phyloP scores from a whole-genome alignment of 2,888 invertebrate species.

The Standfussiana lucernea region DNA sequence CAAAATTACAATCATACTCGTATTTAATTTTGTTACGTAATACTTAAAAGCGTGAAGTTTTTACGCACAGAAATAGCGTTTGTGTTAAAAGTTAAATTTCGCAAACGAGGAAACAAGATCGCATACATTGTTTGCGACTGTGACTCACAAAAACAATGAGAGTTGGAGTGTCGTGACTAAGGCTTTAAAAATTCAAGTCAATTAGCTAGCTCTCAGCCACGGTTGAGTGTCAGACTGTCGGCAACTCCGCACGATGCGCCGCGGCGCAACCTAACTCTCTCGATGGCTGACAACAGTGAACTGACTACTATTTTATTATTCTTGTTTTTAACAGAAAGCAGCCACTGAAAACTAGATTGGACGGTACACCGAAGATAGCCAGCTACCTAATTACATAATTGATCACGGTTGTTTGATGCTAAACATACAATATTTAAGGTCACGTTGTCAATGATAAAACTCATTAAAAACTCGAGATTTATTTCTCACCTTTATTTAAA shows the following conservation, averaged over 20 bases:
- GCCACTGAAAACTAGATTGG: constrained; percentile 40
- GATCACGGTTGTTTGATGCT: constrained; percentile 45
- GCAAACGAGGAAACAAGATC: constrained; percentile 77
- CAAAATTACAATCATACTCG: constrained; percentile 47
- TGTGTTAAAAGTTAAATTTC: constrained; percentile 67
- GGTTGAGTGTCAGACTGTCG: constrained; percentile 46
- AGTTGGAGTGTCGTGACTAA: constrained; percentile 85
- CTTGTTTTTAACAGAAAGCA: constrained; percentile 69
- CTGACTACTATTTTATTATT: constrained; percentile 69
- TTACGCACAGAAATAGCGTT: constrained; percentile 24
- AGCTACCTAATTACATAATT: constrained; percentile 65
- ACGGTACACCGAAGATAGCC: constrained; percentile 57
- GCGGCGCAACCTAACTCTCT: constrained; percentile 61
- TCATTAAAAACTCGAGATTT: constrained; percentile 42
- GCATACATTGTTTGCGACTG: constrained; percentile 76
- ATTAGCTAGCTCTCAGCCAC: constrained; percentile 79
- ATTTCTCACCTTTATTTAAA: constrained; percentile 33
- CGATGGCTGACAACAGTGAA: constrained; percentile 26
- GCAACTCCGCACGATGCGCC: constrained; percentile 52
- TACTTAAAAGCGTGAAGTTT: constrained; percentile 52
- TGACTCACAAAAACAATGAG: constrained; percentile 84
- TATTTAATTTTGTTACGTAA: constrained; percentile 54
- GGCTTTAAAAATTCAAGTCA: constrained; percentile 86
- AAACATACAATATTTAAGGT: constrained; percentile 45
- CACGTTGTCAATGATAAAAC: constrained; percentile 52